Evolutionary conservation across 2,888 invertebrate species (phyloP).

Genomic region (Pachymerium ferrugineum): DNA sequence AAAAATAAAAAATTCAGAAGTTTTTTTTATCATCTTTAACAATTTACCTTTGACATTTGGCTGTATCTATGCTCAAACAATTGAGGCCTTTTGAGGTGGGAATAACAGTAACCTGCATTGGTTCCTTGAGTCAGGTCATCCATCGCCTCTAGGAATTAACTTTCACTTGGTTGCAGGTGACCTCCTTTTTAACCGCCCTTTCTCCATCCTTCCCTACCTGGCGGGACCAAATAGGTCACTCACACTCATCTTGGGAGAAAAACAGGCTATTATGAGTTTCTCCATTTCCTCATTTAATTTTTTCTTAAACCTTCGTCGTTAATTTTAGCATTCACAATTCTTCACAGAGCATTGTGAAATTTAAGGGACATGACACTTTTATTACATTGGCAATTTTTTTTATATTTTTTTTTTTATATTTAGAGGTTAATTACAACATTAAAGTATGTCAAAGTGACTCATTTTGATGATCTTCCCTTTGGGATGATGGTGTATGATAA

Average conservation of each 20-base stretch:
- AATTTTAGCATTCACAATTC: neutral
- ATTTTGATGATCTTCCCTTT: neutral
- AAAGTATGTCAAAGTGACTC: constrained; percentile 21
- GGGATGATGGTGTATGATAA: neutral
- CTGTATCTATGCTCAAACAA: constrained; percentile 8
- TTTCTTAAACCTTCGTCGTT: neutral
- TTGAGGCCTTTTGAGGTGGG: constrained; percentile 24
- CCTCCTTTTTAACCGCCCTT: constrained; percentile 15
- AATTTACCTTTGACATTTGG: constrained; percentile 7
- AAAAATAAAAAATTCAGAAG: neutral
- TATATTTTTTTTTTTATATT: neutral
- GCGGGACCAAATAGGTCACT: constrained; percentile 25
- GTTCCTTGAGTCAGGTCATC: constrained; percentile 24
- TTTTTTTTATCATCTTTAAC: neutral
- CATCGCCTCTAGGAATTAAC: neutral
- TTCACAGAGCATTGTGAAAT: neutral
- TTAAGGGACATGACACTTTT: neutral
- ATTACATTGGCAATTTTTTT: too few species aligned
- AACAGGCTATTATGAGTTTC: constrained; percentile 21
- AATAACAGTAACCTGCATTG: constrained; percentile 27
- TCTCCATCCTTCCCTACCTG: constrained; percentile 27
- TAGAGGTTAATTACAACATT: constrained; percentile 7
- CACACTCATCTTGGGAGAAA: constrained; percentile 18
- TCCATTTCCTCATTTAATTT: constrained; percentile 6
- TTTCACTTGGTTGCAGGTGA: constrained; percentile 20